A percentile compares a stretch with the other conserved stretches of the same genome.
These are phyloP conservation scores for Sanderia malayensis DNA, from an alignment of 30 jellyfish, hydroid and myxozoan genomes.

Conservation along the genomic window DNA sequence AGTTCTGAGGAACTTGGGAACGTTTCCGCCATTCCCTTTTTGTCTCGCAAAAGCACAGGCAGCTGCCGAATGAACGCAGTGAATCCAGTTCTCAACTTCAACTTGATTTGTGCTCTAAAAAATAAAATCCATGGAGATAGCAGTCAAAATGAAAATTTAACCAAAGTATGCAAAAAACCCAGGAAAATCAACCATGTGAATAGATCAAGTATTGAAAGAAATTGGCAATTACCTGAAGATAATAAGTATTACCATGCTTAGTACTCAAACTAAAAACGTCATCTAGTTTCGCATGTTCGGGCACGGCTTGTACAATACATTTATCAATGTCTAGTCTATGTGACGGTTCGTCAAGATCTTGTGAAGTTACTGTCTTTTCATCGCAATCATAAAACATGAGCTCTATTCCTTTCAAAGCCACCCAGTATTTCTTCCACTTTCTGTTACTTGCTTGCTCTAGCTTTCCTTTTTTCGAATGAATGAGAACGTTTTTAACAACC, in stretches of 20 bases:
- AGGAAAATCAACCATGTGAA: too few species aligned
- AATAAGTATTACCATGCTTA: constrained; percentile 83
- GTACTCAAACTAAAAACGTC: constrained; percentile 92
- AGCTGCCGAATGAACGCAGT: constrained; percentile 81
- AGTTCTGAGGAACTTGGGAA: constrained; percentile 8
- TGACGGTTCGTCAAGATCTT: constrained; percentile 88
- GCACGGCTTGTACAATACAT: constrained; percentile 91
- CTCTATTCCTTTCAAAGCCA: constrained; percentile 90
- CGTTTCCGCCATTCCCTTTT: constrained; percentile 43
- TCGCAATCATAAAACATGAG: constrained; percentile 76
- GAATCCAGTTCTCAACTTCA: constrained; percentile 95
- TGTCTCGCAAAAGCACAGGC: constrained; percentile 80
- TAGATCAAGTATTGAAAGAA: too few species aligned
- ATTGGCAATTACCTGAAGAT: constrained; percentile 96
- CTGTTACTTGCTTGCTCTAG: constrained; percentile 82
- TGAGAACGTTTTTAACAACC: constrained; percentile 69
- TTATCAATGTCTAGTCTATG: constrained; percentile 75
- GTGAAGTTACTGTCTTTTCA: constrained; percentile 86
- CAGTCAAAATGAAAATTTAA: too few species aligned
- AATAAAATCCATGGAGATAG: too few species aligned
- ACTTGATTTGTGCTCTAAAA: constrained; percentile 81
- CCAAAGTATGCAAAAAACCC: too few species aligned
- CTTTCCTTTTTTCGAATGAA: constrained; percentile 88
- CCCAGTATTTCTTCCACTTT: constrained; percentile 96
- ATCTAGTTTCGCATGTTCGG: constrained; percentile 86